Percentiles rank a stretch among this genome's conserved stretches.
These are phyloP conservation scores for Eristalis pertinax DNA, from an alignment of 2,888 invertebrate genomes.

Conservation along the genomic window DNA sequence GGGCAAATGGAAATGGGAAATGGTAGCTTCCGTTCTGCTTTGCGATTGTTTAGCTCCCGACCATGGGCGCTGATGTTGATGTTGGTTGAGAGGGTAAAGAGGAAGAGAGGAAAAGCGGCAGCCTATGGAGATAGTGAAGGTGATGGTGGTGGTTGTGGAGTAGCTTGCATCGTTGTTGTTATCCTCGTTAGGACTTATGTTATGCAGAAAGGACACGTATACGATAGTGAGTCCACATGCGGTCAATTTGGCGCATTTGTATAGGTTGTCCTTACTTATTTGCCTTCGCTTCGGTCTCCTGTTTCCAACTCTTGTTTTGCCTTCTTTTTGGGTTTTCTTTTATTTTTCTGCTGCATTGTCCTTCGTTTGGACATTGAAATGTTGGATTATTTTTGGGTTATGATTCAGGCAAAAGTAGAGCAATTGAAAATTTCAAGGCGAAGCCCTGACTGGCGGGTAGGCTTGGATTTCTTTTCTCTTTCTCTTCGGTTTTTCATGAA, in stretches of 20 bases:
- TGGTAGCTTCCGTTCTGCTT: slow-evolving; percentile 66
- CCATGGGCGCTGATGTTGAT: slow-evolving; percentile 30
- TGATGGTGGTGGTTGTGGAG: slow-evolving; percentile 6
- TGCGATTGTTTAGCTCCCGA: slow-evolving; percentile 57
- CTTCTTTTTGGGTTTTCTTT: slow-evolving; percentile 7
- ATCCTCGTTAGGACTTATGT: slow-evolving; percentile 52
- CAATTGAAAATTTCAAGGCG: slow-evolving; percentile 65
- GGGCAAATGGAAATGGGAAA: slow-evolving; percentile 65
- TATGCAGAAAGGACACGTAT: slow-evolving; percentile 49
- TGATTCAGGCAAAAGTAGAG: slow-evolving; percentile 57
- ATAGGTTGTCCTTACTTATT: slow-evolving; percentile 44
- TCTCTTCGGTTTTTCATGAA: not conserved
- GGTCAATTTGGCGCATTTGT: slow-evolving; percentile 67
- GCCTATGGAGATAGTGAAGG: slow-evolving; percentile 17
- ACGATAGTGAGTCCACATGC: slow-evolving; percentile 50
- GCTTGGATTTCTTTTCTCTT: not conserved
- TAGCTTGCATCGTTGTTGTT: slow-evolving; percentile 26
- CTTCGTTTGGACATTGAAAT: slow-evolving; percentile 71
- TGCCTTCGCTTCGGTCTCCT: slow-evolving; percentile 20
- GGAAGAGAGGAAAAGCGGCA: not conserved
- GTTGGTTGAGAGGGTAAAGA: slow-evolving; percentile 19
- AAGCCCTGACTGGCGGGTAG: not conserved
- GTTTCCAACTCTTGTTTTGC: slow-evolving; percentile 7
- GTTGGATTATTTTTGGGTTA: slow-evolving; percentile 59
- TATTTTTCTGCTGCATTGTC: slow-evolving; percentile 67